phyloP scores from a whole-genome alignment of 2,113 vertebrate species.

The Podarcis muralis region DNA sequence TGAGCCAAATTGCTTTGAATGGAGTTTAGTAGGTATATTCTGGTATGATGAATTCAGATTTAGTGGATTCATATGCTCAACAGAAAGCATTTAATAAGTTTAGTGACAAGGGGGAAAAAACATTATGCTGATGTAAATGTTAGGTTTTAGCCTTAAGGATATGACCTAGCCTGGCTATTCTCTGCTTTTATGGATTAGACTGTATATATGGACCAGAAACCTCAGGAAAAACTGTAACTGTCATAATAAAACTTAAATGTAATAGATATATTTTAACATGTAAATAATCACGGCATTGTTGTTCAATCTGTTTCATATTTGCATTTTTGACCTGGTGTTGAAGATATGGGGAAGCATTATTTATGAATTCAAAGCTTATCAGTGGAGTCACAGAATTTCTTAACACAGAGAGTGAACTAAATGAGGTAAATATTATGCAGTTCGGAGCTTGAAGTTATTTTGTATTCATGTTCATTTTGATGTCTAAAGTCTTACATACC shows the following conservation, averaged over 20 bases:
- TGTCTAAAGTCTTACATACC: background rate
- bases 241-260: background rate
- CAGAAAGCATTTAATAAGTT: constrained; percentile 39
- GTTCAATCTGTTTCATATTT: constrained; percentile 10
- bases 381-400: constrained; percentile 97
- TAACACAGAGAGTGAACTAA: constrained; percentile 90
- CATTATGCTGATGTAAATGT: background rate
- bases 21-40: background rate
- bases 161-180: background rate
- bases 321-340: constrained; percentile 52
- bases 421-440: constrained; percentile 83
- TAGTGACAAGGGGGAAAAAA: constrained; percentile 14
- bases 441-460: background rate
- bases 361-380: constrained; percentile 98
- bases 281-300: background rate
- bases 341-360: constrained; percentile 97
- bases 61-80: background rate
- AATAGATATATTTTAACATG: background rate
- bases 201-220: background rate
- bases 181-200: background rate
- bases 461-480: background rate
- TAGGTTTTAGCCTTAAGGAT: background rate
- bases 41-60: constrained; percentile 23
- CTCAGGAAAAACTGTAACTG: background rate
- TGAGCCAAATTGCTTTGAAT: background rate